Base-by-base conservation (phyloP, 2,113 vertebrate species). In the Cynopterus brachyotis region DNA sequence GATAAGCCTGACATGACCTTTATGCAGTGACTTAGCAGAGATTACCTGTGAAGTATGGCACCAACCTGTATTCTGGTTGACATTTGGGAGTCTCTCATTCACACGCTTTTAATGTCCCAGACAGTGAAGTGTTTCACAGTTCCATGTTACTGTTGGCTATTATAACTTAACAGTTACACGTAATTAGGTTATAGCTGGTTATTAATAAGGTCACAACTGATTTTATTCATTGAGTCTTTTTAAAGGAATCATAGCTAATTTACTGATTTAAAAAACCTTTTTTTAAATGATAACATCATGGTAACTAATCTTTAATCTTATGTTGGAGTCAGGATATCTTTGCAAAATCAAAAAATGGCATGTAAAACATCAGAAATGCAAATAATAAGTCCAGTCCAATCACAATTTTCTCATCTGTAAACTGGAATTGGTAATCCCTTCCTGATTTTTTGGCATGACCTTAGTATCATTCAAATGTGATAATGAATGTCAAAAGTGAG, bases 111-210 rank as follows among this genome's bases (percentile, higher is more conserved):
- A 78, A 88, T 72, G 91, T 82, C 35, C 5, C 15, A 66, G 50
- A 89, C 28, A 86, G 59, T 67, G 59, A 86, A 93, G 30, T 94
- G 87, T 88, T 91, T 79, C 47, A n/a, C n/a, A n/a, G n/a, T n/a
- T n/a, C n/a, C n/a, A 53, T 80, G n/a, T 92, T 85, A 85, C 59
- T 73, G 70, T 88, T 57, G n/a, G 59, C 37, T 76, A 70, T 78
- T 82, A 83, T 19, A 94, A 32, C 28, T 70, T 76, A 78, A 83
- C 28, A 83, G 8, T 82, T 82, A 50, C 15, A 67, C 62, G 37
- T n/a, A 76, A 12, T 78, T 72, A 79, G 16, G 28, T 66, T 91
- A 59, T 53, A 89, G 26, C 5, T 80, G 30, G 60, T 78, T 92
- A 75, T 96, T 96, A 92, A 66, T 83, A 80, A 73, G 5, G 2